These are phyloP conservation scores for Pelodiscus sinensis DNA, from an alignment of 2,113 vertebrate genomes.

Conservation along the genomic window DNA sequence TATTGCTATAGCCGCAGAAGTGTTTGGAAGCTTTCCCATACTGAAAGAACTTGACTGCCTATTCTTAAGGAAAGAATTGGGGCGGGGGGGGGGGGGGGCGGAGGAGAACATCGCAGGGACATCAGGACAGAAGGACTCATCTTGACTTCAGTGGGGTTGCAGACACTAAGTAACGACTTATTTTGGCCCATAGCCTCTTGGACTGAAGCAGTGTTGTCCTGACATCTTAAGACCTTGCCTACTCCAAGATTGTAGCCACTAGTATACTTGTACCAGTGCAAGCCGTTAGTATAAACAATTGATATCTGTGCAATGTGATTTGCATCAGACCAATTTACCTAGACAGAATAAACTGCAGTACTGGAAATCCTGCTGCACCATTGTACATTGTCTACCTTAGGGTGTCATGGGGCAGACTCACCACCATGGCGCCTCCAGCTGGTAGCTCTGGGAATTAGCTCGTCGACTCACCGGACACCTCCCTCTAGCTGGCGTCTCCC, in stretches of 20 bases:
- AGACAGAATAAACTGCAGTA: neutral
- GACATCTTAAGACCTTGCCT: neutral
- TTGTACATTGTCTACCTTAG: neutral
- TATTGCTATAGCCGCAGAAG: neutral
- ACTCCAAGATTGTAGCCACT: neutral
- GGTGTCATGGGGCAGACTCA: too few species aligned
- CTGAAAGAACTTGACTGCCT: neutral
- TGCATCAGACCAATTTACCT: neutral
- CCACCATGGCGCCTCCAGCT: too few species aligned
- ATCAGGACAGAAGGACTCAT: neutral
- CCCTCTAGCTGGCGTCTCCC: too few species aligned
- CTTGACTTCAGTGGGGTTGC: constrained; percentile 8
- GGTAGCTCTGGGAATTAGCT: too few species aligned
- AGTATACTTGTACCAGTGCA: rapidly evolving
- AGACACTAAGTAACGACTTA: neutral
- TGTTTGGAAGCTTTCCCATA: neutral
- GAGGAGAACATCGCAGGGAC: too few species aligned
- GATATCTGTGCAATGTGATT: neutral
- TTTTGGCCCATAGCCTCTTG: neutral
- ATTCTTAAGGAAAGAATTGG: neutral
- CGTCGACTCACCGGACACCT: too few species aligned
- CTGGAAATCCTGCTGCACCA: neutral
- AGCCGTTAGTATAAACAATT: rapidly evolving
- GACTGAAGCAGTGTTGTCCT: neutral
- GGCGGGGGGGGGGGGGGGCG: too few species aligned